Evolutionary conservation across 2,797 vertebrate genomes (phyloP).

Genomic region (Scolopax bukidnonensis): DNA sequence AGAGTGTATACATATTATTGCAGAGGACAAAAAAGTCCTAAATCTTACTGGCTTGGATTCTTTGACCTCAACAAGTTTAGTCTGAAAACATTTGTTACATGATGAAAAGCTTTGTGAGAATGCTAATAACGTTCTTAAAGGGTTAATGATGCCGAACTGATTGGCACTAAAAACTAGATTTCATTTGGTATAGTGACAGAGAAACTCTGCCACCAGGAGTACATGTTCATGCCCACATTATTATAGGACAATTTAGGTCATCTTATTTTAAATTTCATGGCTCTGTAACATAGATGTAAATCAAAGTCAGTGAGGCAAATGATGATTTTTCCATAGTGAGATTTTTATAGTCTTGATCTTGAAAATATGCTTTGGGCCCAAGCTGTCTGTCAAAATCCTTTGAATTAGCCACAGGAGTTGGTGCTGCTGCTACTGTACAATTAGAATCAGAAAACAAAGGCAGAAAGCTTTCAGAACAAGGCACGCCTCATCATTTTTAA

Average conservation of each 20-base stretch:
- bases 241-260: conserved; percentile 62
- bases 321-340: conserved; percentile 52
- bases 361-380: conserved; percentile 24
- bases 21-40: conserved; percentile 31
- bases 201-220: conserved; percentile 24
- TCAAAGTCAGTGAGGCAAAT: conserved; percentile 67
- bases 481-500: not conserved
- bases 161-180: conserved; percentile 59
- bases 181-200: conserved; percentile 49
- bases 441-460: conserved; percentile 41
- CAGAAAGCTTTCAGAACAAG: conserved; percentile 14
- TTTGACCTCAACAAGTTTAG: conserved; percentile 55
- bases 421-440: conserved; percentile 1
- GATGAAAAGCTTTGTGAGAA: conserved; percentile 53
- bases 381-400: conserved; percentile 17
- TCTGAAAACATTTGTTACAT: conserved; percentile 48
- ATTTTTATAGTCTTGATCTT: conserved; percentile 56
- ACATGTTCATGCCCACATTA: conserved; percentile 27
- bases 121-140: conserved; percentile 55
- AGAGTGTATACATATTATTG: not conserved
- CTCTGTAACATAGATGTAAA: conserved; percentile 64
- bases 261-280: conserved; percentile 66
- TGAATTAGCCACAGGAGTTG: conserved; percentile 8
- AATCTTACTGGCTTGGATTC: conserved; percentile 4
- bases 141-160: conserved; percentile 63